Evolutionary conservation across 2,113 vertebrate genomes (phyloP), one percentile per base, ranked within the genome.

Genomic region (Perccottus glenii): DNA sequence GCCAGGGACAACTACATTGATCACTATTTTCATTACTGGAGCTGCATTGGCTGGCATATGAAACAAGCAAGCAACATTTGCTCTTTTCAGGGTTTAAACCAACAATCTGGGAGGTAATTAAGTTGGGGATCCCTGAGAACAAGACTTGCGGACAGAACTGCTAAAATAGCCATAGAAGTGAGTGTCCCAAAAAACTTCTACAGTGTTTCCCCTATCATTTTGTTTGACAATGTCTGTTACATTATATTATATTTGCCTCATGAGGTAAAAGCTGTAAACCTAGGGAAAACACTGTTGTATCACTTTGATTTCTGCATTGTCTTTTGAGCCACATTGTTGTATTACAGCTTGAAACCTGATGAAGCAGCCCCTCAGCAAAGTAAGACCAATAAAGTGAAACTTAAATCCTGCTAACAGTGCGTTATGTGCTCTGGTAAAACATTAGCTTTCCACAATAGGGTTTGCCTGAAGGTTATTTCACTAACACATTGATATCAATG

Each of bases 401-500:
- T 70, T 10, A 65, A 76, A 78, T 76, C 85, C 63, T 60, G 19
- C 46, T 60, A 71, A 51, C 56, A 51, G 6, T 51, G 70, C 77
- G 59, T 74, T 32, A 43, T 69, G 67, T 50, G 64, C 63, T 56
- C 76, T 58, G 61, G 65, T 80, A 66, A 84, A 88, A 82, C 75
- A 87, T 83, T 80, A 75, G 67, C 75, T 81, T 70, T 73, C 50
- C 40, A 38, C 78, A 77, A 79, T 56, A 63, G 74, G 46, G 67
- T 85, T 81, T 77, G 68, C 50, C 80, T 56, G 15, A 27, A 87
- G 73, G 83, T 68, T 50, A 35, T 51, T 83, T 68, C 75, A 85
- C 73, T 81, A 70, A 67, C 68, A 67, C 76, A 33, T 84, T 72
- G 58, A 80, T 85, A 82, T 81, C 82, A 67, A 81, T 82, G 65